Evolutionary conservation across 2,113 vertebrate genomes (phyloP).

Genomic region (Terrapene triunguis): DNA sequence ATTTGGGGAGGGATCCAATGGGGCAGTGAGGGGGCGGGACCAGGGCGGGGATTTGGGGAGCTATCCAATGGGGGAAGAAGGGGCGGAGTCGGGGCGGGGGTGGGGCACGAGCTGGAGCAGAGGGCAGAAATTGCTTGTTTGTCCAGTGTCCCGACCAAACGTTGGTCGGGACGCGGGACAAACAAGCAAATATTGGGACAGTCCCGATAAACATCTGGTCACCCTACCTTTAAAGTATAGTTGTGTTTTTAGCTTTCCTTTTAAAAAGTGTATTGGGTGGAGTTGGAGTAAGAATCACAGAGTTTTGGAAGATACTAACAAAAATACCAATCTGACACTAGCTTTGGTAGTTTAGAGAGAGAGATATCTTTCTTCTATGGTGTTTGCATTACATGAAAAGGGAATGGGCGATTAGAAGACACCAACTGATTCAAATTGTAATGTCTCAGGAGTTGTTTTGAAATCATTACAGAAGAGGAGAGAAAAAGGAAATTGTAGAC

Average conservation of each 20-base stretch:
- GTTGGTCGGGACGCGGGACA: too few relatives aligned
- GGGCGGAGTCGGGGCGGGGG: too few relatives aligned
- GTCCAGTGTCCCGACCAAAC: too few relatives aligned
- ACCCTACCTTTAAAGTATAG: neutral
- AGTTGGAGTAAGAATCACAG: neutral
- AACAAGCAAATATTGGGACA: too few relatives aligned
- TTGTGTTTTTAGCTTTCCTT: neutral
- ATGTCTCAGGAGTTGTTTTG: constrained; percentile 14
- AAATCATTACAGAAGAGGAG: constrained; percentile 34
- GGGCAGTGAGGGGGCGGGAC: too few relatives aligned
- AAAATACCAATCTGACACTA: neutral
- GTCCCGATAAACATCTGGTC: too few relatives aligned
- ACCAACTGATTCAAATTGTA: neutral
- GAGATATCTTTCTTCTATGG: neutral
- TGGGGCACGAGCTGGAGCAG: too few relatives aligned
- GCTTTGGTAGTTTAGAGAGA: neutral
- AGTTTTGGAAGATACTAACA: neutral
- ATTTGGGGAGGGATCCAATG: too few relatives aligned
- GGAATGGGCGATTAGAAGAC: neutral
- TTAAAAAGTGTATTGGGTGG: constrained; percentile 5
- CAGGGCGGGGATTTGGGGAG: too few relatives aligned
- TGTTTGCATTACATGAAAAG: neutral
- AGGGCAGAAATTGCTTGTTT: too few relatives aligned
- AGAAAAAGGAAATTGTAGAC: neutral
- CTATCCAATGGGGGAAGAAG: too few relatives aligned